These are phyloP conservation scores for Conistra vaccinii DNA, from an alignment of 2,888 invertebrate genomes.

Conservation along the genomic window DNA sequence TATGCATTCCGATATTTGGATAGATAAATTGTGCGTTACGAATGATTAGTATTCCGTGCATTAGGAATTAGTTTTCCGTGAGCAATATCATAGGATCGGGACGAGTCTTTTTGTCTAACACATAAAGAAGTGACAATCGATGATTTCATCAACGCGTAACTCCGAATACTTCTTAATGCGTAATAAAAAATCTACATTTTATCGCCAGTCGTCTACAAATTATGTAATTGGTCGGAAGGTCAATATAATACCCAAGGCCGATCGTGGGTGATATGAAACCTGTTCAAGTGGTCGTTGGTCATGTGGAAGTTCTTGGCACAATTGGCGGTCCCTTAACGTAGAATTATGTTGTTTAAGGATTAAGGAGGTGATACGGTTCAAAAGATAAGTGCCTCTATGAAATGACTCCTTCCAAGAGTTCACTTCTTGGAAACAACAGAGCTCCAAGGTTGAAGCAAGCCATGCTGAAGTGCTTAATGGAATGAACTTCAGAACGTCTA, in stretches of 20 bases:
- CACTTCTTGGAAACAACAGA: slow-evolving; percentile 24
- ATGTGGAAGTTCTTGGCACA: slow-evolving; percentile 72
- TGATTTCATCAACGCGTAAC: slow-evolving; percentile 67
- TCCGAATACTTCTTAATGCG: slow-evolving; percentile 65
- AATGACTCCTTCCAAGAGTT: slow-evolving; percentile 34
- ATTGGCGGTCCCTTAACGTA: slow-evolving; percentile 67
- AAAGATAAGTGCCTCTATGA: slow-evolving; percentile 55
- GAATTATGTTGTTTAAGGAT: slow-evolving; percentile 72
- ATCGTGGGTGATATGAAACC: slow-evolving; percentile 77
- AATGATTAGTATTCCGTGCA: slow-evolving; percentile 16
- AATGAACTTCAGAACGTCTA: slow-evolving; percentile 16
- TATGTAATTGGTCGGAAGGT: slow-evolving; percentile 82
- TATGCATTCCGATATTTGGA: slow-evolving; percentile 35
- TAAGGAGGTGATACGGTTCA: slow-evolving; percentile 65
- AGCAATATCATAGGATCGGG: slow-evolving; percentile 1
- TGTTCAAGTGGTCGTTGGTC: slow-evolving; percentile 72
- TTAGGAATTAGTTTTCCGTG: slow-evolving; percentile 14
- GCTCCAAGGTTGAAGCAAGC: slow-evolving; percentile 20
- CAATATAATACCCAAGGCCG: slow-evolving; percentile 80
- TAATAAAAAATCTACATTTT: slow-evolving; percentile 73
- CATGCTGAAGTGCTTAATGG: slow-evolving; percentile 11
- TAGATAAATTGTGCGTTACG: slow-evolving; percentile 23
- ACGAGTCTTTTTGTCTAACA: slow-evolving; percentile 15
- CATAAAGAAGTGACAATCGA: slow-evolving; percentile 37
- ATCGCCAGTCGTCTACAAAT: slow-evolving; percentile 77